A percentile compares a stretch with the other conserved stretches of the same genome.
Conservation (phyloP, 2,113 vertebrate genomes). For the Dicaeum eximium region DNA sequence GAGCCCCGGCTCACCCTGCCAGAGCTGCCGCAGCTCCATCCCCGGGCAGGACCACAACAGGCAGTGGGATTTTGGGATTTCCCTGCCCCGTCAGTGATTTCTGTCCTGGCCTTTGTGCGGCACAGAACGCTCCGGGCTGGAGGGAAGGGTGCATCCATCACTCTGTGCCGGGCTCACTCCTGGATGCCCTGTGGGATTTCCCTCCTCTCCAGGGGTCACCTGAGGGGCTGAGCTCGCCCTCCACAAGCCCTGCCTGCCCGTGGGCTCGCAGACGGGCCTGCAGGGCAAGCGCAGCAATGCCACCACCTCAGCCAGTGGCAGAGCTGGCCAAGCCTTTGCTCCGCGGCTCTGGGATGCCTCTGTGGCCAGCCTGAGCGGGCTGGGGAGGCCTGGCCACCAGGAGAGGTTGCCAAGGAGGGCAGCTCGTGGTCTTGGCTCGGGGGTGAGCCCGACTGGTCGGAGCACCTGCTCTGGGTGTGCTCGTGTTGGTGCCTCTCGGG, state of each 20-base stretch:
- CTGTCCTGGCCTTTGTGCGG: neutral
- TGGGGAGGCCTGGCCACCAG: neutral
- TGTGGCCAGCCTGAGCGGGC: rapidly evolving
- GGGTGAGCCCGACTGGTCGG: neutral
- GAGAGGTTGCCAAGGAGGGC: neutral
- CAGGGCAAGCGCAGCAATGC: neutral
- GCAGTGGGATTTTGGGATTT: neutral
- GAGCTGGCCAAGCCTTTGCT: neutral
- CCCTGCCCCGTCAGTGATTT: neutral
- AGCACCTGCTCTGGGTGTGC: slow-evolving; percentile 4
- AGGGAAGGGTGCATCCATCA: neutral
- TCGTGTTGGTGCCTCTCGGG: neutral
- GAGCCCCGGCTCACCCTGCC: neutral
- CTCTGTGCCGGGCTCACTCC: neutral
- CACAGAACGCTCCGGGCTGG: neutral
- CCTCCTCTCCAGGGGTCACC: neutral
- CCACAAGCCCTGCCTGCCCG: neutral
- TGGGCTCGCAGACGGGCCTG: neutral
- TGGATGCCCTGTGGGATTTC: neutral
- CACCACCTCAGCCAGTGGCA: neutral
- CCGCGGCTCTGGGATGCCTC: neutral
- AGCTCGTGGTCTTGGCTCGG: neutral
- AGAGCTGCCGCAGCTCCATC: neutral
- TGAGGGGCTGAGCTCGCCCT: neutral
- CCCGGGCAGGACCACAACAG: neutral